Evolutionary conservation across 1,140 invertebrate genomes (phyloP), one percentile per base, ranked within the genome.

Genomic region (Macrobrachium rosenbergii): DNA sequence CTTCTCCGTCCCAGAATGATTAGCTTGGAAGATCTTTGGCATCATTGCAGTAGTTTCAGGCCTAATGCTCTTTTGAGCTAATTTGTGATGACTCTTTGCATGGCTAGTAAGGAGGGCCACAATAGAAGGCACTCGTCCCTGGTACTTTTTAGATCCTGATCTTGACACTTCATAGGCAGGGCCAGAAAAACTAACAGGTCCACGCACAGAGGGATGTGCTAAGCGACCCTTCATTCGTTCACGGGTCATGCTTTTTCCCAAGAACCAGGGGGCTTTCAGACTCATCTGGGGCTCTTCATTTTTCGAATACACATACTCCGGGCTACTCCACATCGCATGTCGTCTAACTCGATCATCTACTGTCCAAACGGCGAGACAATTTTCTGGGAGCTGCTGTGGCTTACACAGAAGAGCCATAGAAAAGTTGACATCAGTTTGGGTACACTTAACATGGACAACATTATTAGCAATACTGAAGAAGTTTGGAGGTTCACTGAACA

Each of bases 251-350:
- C 78, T 37, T 80, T 60, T 81, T 37, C 85, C 72, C 75, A 77
- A 28, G 58, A 81, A 87, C 85, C 85, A 87, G 59, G 85, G 78
- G 5, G 59, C 67, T 81, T 82, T 81, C 17, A 63, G 63, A 82
- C 78, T 81, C 28, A 60, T 76, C 78, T 75, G 78, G 23, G 78
- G 78, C 69, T 82, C 79, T 64, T 82, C 78, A 76, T 87, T 19
- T 75, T 64, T 87, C 45, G 58, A 62, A 58, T 87, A 69, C n/a
- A 75, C 21, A 64, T 81, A 75, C 60, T 87, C 85, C 78, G 85
- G 85, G 85, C 85, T 87, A 87, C 85, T 81, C 85, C 85, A 87
- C 85, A 87, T 87, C 69, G 85, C 85, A 81, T 87, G 52, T 76
- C 60, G 78, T 75, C 85, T 72, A 52, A 75, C 75, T 75, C 72